Evolutionary conservation across 2,797 vertebrate genomes (phyloP).

Genomic region (Pagetopsis macropterus): DNA sequence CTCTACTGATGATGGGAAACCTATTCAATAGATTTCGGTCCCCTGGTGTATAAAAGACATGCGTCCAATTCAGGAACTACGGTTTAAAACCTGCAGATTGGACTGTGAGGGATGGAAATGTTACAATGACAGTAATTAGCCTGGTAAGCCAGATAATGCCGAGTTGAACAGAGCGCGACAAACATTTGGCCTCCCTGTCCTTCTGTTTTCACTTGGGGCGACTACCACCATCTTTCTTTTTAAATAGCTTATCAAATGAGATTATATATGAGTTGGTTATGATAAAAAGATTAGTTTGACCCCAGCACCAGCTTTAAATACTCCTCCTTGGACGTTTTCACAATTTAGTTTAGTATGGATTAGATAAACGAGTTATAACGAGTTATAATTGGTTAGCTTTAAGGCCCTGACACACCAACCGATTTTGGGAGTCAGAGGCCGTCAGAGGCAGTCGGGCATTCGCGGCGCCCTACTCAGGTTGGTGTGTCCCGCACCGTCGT

Average conservation of each 20-base stretch:
- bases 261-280: not conserved
- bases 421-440: too few species aligned
- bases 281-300: not conserved
- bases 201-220: not conserved
- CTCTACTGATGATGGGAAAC: slow-evolving; percentile 27
- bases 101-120: slow-evolving; percentile 35
- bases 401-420: too few species aligned
- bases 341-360: not conserved
- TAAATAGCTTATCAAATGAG: not conserved
- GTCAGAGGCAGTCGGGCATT: too few species aligned
- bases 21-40: slow-evolving; percentile 33
- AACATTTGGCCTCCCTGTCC: slow-evolving; percentile 20
- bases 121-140: slow-evolving; percentile 39
- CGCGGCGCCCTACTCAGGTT: too few species aligned
- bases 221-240: not conserved
- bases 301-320: not conserved
- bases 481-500: too few species aligned
- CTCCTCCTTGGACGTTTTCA: not conserved
- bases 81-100: slow-evolving; percentile 39
- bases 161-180: not conserved
- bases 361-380: not conserved
- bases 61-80: slow-evolving; percentile 39
- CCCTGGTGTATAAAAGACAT: slow-evolving; percentile 12
- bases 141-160: slow-evolving; percentile 11
- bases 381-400: not conserved